Conservation (phyloP, 1,140 invertebrate species). For the Diabrotica undecimpunctata region DNA sequence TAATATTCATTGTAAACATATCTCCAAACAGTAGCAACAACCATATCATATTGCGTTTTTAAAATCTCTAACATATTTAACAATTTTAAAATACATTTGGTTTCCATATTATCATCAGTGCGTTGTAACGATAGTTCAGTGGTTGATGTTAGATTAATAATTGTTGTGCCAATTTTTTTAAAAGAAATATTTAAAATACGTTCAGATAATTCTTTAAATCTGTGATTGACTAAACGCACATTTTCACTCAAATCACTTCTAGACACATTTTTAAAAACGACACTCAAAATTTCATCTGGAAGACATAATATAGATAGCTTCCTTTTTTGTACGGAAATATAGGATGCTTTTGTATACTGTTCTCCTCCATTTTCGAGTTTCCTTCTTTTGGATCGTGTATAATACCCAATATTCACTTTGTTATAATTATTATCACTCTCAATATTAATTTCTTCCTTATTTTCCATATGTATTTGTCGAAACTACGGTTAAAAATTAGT, state of each 20-base stretch:
- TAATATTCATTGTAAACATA: constrained; percentile 38
- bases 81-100: constrained; percentile 34
- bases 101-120: constrained; percentile 39
- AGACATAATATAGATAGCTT: no score
- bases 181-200: constrained; percentile 33
- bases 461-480: constrained; percentile 10
- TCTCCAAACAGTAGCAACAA: constrained; percentile 38
- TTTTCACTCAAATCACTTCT: constrained; percentile 25
- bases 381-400: constrained; percentile 29
- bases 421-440: constrained; percentile 24
- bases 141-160: constrained; percentile 25
- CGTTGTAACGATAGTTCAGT: constrained; percentile 28
- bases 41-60: constrained; percentile 34
- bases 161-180: constrained; percentile 29
- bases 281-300: no score
- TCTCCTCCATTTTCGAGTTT: constrained; percentile 22
- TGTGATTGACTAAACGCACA: constrained; percentile 36
- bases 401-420: constrained; percentile 20
- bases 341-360: background rate
- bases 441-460: constrained; percentile 27
- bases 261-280: no score
- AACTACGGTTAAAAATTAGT: no score
- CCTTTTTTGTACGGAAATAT: no score
- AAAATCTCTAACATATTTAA: constrained; percentile 37
- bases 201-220: constrained; percentile 35